Conservation (phyloP, 1,140 invertebrate species). For the Hyposmocoma kahamanoa region DNA sequence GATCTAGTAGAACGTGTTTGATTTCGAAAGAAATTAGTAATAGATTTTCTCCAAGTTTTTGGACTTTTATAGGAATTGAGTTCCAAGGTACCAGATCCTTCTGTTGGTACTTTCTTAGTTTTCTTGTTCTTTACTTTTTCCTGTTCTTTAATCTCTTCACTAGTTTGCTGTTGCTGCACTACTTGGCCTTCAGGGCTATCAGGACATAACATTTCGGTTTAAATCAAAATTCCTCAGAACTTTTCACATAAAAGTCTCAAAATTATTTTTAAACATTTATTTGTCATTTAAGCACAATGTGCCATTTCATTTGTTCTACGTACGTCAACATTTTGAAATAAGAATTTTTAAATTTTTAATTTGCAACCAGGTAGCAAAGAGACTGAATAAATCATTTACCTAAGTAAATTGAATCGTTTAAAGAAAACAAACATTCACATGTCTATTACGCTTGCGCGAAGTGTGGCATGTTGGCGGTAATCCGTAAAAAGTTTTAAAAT, state of each 20-base stretch:
- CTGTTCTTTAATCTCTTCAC: slow-evolving; percentile 33
- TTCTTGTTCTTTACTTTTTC: slow-evolving; percentile 29
- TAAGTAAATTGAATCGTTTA: too few species aligned
- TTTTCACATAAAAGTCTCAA: slow-evolving; percentile 3
- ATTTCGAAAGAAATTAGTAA: slow-evolving; percentile 59
- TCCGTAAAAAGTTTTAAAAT: too few species aligned
- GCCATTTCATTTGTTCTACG: not conserved
- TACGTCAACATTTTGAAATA: not conserved
- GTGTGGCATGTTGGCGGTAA: too few species aligned
- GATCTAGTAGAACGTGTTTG: slow-evolving; percentile 57
- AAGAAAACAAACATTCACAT: too few species aligned
- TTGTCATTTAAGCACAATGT: not conserved
- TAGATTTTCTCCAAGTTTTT: slow-evolving; percentile 61
- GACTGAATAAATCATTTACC: too few species aligned
- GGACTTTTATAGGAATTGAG: slow-evolving; percentile 50
- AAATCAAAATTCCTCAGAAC: not conserved
- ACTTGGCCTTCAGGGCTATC: slow-evolving; percentile 37
- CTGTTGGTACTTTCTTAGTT: slow-evolving; percentile 36
- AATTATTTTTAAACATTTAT: not conserved
- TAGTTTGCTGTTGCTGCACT: slow-evolving; percentile 28
- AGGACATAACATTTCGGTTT: not conserved
- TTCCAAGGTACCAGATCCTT: slow-evolving; percentile 42
- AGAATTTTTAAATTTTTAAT: not conserved
- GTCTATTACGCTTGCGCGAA: too few species aligned
- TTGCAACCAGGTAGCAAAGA: too few species aligned